These are phyloP conservation scores for Megamerina dolium DNA, from an alignment of 2,888 invertebrate genomes.

Conservation along the genomic window DNA sequence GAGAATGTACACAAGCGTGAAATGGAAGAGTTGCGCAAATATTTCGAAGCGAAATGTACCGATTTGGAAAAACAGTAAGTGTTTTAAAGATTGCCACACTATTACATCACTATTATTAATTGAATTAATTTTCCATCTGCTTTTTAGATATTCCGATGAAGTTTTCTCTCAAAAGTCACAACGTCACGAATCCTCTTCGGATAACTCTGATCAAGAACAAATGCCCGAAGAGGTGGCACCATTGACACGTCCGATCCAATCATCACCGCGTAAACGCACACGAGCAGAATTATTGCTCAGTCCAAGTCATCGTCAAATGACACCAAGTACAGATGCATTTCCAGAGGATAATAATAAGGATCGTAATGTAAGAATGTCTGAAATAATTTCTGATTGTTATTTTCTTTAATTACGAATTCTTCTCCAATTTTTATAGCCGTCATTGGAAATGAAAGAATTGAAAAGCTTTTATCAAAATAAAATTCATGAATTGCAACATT, in stretches of 20 bases:
- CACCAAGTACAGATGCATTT: conserved; percentile 37
- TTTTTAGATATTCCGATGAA: conserved; percentile 59
- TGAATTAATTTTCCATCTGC: conserved; percentile 1
- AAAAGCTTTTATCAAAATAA: conserved; percentile 45
- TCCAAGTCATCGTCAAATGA: conserved; percentile 47
- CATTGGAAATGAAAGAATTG: conserved; percentile 37
- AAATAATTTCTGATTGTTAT: too few relatives aligned
- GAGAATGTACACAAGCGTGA: conserved; percentile 64
- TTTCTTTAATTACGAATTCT: not conserved
- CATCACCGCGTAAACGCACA: conserved; percentile 40
- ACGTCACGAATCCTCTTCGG: conserved; percentile 50
- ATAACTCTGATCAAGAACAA: conserved; percentile 45
- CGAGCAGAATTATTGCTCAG: conserved; percentile 44
- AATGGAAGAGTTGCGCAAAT: conserved; percentile 71
- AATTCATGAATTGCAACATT: conserved; percentile 40
- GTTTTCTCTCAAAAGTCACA: conserved; percentile 62
- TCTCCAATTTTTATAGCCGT: conserved; percentile 23
- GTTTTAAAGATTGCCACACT: not conserved
- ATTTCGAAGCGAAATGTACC: conserved; percentile 73
- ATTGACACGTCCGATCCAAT: conserved; percentile 26
- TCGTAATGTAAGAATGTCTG: conserved; percentile 25
- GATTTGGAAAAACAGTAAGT: conserved; percentile 71
- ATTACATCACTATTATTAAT: too few relatives aligned
- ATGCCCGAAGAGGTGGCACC: conserved; percentile 34
- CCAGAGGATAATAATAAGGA: conserved; percentile 23